A percentile compares a stretch with the other conserved stretches of the same genome.
phyloP scores from a whole-genome alignment of 2,797 vertebrate genomes.

The Aldrovandia affinis region DNA sequence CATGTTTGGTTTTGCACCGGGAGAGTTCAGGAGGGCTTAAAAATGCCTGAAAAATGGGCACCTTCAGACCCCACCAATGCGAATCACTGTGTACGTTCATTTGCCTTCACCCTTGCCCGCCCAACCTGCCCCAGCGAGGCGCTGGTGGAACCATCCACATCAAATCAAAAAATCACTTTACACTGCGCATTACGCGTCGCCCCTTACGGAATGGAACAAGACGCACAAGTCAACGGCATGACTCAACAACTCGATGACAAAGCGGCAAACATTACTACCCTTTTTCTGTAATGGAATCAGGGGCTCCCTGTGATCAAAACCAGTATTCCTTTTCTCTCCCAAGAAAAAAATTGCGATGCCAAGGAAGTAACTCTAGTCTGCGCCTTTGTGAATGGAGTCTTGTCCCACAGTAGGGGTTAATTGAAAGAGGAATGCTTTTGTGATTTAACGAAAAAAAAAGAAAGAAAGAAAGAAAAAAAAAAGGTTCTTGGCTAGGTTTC shows the following conservation, averaged over 20 bases:
- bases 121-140: not conserved
- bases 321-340: constrained; percentile 32
- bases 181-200: not conserved
- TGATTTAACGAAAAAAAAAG: constrained; percentile 47
- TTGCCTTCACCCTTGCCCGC: not conserved
- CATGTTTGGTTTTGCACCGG: not conserved
- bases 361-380: constrained; percentile 48
- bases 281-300: constrained; percentile 1
- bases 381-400: constrained; percentile 54
- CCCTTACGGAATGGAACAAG: constrained; percentile 7
- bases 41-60: not conserved
- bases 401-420: constrained; percentile 49
- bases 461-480: constrained; percentile 28
- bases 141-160: not conserved
- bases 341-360: constrained; percentile 42
- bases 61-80: not conserved
- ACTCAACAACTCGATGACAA: constrained; percentile 5
- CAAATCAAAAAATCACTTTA: not conserved
- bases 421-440: constrained; percentile 51
- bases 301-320: constrained; percentile 23
- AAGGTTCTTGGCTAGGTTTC: constrained; percentile 71
- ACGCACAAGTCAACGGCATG: constrained; percentile 16
- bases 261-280: constrained; percentile 8
- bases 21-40: not conserved
- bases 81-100: not conserved